Evolutionary conservation across 2,888 invertebrate species (phyloP).

Genomic region (Deilephila porcellus): DNA sequence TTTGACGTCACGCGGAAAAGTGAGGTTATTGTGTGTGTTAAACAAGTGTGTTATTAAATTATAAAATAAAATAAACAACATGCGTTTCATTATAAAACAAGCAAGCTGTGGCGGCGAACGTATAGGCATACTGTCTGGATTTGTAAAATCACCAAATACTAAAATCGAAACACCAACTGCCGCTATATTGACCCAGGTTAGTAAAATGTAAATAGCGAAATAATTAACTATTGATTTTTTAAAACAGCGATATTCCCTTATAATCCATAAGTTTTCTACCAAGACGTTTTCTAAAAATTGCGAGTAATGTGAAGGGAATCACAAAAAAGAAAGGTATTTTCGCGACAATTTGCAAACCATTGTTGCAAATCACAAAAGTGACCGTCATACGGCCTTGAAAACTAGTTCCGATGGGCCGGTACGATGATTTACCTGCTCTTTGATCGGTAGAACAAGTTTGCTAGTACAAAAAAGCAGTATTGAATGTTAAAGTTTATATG

Average conservation of each 20-base stretch:
- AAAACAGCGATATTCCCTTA: too few species aligned
- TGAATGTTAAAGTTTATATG: not conserved
- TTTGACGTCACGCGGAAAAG: constrained; percentile 11
- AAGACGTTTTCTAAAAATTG: too few species aligned
- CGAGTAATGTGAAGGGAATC: not conserved
- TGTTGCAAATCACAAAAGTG: constrained; percentile 5
- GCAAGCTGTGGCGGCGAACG: constrained; percentile 86
- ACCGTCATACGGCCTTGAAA: constrained; percentile 18
- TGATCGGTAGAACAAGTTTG: not conserved
- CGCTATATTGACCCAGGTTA: constrained; percentile 90
- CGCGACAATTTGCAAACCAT: not conserved
- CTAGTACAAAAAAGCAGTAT: not conserved
- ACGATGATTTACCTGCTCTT: not conserved
- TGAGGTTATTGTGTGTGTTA: constrained; percentile 23
- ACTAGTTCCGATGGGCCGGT: not conserved
- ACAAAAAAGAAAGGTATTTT: not conserved
- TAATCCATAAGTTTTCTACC: too few species aligned
- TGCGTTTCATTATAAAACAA: constrained; percentile 89
- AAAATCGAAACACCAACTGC: constrained; percentile 90
- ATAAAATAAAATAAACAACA: constrained; percentile 58
- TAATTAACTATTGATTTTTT: too few species aligned
- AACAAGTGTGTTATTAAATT: not conserved
- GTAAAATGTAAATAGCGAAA: constrained; percentile 14
- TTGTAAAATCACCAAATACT: constrained; percentile 83
- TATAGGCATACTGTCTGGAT: constrained; percentile 86